Evolutionary conservation across 1,140 invertebrate genomes (phyloP).

Genomic region (Scaptomyza graminum): DNA sequence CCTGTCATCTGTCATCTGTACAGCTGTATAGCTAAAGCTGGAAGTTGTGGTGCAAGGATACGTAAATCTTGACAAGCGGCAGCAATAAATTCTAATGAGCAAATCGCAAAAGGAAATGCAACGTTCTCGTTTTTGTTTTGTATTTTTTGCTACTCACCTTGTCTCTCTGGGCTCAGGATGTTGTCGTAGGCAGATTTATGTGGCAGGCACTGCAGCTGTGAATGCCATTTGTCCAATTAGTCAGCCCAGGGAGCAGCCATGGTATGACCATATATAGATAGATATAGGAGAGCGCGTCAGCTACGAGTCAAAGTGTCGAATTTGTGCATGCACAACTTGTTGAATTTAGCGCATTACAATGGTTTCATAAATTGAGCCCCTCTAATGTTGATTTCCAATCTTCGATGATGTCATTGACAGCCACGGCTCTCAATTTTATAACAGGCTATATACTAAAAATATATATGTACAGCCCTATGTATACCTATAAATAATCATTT

Average conservation of each 20-base stretch:
- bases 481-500: conserved; percentile 69
- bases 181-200: conserved; percentile 74
- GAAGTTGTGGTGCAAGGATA: conserved; percentile 58
- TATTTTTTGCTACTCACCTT: background rate
- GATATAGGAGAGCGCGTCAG: background rate
- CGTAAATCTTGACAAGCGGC: conserved; percentile 81
- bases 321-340: conserved; percentile 58
- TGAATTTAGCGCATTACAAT: conserved; percentile 81
- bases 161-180: conserved; percentile 59
- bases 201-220: conserved; percentile 77
- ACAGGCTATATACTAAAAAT: conserved; percentile 28
- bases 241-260: conserved; percentile 46
- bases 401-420: conserved; percentile 35
- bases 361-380: conserved; percentile 72
- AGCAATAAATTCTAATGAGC: conserved; percentile 81
- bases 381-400: conserved; percentile 58
- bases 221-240: conserved; percentile 81
- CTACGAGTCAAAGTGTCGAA: background rate
- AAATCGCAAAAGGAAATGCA: conserved; percentile 78
- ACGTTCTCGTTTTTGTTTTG: conserved; percentile 52
- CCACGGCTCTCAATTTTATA: conserved; percentile 25
- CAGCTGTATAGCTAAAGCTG: conserved; percentile 18
- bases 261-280: background rate
- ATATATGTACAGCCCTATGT: background rate
- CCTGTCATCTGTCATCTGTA: conserved; percentile 74